Conservation (phyloP, 2,888 invertebrate species). For the Cerceris ruficornis region DNA sequence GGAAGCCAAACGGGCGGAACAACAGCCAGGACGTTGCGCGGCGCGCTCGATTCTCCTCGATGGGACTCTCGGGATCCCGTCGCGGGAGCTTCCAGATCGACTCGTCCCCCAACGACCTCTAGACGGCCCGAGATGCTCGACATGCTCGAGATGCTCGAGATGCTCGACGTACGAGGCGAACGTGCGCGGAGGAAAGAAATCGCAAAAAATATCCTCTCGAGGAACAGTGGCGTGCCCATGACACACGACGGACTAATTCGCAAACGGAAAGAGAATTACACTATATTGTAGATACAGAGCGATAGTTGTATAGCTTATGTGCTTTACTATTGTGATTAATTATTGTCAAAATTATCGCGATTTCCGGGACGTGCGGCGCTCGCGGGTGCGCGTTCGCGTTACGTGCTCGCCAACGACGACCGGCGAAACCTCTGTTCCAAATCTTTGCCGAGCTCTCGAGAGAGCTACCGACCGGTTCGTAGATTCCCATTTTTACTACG, state of each 20-base stretch:
- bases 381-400: slow-evolving; percentile 18
- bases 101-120: too few relatives aligned
- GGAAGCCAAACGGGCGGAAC: too few relatives aligned
- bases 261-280: slow-evolving; percentile 50
- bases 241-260: slow-evolving; percentile 43
- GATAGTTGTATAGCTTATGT: slow-evolving; percentile 81
- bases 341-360: slow-evolving; percentile 75
- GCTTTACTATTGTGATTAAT: slow-evolving; percentile 80
- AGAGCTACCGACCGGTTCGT: background rate
- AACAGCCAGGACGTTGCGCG: too few relatives aligned
- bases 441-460: too few relatives aligned
- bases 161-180: too few relatives aligned
- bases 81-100: too few relatives aligned
- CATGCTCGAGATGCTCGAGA: too few relatives aligned
- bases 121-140: too few relatives aligned
- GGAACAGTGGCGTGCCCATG: slow-evolving; percentile 51
- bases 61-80: too few relatives aligned
- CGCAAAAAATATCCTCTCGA: slow-evolving; percentile 24
- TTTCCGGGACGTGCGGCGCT: slow-evolving; percentile 41
- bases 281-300: slow-evolving; percentile 78
- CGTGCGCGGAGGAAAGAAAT: too few relatives aligned
- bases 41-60: too few relatives aligned
- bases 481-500: slow-evolving; percentile 11
- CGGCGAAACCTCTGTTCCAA: slow-evolving; percentile 1
- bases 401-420: background rate